A percentile compares a stretch with the other conserved stretches of the same genome.
Evolutionary conservation across 2,888 invertebrate genomes (phyloP).

Genomic region (Drosophila rellima): DNA sequence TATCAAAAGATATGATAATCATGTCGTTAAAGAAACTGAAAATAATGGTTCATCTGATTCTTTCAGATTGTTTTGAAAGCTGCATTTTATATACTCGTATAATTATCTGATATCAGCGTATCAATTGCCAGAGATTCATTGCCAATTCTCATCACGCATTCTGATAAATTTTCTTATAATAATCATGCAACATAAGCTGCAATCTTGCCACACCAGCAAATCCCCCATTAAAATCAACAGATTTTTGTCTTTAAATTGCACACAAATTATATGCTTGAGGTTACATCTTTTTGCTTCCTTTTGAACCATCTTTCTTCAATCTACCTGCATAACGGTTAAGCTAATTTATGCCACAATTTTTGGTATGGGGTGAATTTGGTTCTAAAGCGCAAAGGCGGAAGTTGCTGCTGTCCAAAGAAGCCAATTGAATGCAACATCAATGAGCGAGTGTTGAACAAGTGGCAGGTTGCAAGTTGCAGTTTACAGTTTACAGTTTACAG

Average conservation of each 20-base stretch:
- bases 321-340: constrained; percentile 62
- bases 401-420: constrained; percentile 68
- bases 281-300: constrained; percentile 2
- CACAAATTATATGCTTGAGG: constrained; percentile 64
- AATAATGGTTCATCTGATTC: no score
- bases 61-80: no score
- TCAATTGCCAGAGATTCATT: constrained; percentile 38
- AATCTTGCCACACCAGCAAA: constrained; percentile 42
- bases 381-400: constrained; percentile 72
- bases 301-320: constrained; percentile 1
- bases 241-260: constrained; percentile 67
- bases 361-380: constrained; percentile 42
- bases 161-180: constrained; percentile 29
- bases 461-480: constrained; percentile 48
- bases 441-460: constrained; percentile 41
- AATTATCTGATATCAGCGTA: constrained; percentile 21
- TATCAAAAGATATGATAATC: no score
- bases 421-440: constrained; percentile 76
- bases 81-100: constrained; percentile 12
- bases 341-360: constrained; percentile 72
- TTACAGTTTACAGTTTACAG: constrained; percentile 24
- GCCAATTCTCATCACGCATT: constrained; percentile 3
- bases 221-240: constrained; percentile 49
- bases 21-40: no score
- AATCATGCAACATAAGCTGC: constrained; percentile 48